Conservation (phyloP, 1,140 invertebrate species). For the Reticulitermes speratus region DNA sequence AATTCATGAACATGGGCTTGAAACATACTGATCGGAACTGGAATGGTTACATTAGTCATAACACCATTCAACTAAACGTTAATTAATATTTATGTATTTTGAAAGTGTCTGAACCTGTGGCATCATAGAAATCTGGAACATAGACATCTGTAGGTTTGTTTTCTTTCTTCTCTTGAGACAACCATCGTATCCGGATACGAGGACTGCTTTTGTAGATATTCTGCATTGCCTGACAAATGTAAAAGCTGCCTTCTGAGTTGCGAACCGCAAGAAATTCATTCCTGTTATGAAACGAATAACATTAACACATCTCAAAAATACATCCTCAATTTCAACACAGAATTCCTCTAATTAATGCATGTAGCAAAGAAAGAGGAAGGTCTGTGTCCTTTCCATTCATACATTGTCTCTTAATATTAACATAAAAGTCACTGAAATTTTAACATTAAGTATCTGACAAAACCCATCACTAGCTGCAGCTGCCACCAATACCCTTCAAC, state of each 20-base stretch:
- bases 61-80: too few relatives aligned
- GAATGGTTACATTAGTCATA: too few relatives aligned
- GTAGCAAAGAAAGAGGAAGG: background rate
- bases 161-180: constrained; percentile 70
- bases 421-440: too few relatives aligned
- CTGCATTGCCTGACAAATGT: constrained; percentile 86
- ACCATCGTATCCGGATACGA: constrained; percentile 86
- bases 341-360: background rate
- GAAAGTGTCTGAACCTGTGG: constrained; percentile 64
- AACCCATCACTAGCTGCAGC: too few relatives aligned
- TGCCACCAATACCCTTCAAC: too few relatives aligned
- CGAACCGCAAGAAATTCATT: constrained; percentile 88
- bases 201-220: constrained; percentile 83
- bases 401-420: too few relatives aligned
- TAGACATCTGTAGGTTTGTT: constrained; percentile 69
- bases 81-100: background rate
- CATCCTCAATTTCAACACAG: background rate
- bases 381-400: too few relatives aligned
- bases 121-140: constrained; percentile 86
- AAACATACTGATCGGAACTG: too few relatives aligned
- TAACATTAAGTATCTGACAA: too few relatives aligned
- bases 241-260: constrained; percentile 85
- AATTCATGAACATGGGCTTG: too few relatives aligned
- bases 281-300: constrained; percentile 51
- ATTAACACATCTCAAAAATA: constrained; percentile 31